A percentile compares a stretch with the other conserved stretches of the same genome.
These are phyloP conservation scores for Eurystomus gularis DNA, from an alignment of 2,113 vertebrate genomes.

Conservation along the genomic window DNA sequence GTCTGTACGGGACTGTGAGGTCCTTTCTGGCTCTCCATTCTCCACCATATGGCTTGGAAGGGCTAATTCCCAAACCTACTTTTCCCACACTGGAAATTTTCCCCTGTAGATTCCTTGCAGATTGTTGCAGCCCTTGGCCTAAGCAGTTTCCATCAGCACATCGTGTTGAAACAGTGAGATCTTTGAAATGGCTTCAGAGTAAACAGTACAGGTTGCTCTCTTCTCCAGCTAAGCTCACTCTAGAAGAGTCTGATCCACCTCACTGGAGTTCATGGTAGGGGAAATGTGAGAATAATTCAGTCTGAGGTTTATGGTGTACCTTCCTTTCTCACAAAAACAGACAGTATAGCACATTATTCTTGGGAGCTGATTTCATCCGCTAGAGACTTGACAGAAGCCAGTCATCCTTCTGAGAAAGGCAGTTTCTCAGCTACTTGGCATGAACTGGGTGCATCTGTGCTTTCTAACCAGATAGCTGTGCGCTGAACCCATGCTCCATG, in stretches of 20 bases:
- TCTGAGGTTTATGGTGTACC: not conserved
- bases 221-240: not conserved
- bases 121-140: not conserved
- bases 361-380: not conserved
- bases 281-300: not conserved
- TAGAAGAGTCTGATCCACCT: not conserved
- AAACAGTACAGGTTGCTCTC: rapidly evolving
- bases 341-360: not conserved
- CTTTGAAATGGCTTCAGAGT: not conserved
- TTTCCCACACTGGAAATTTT: not conserved
- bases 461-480: not conserved
- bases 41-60: not conserved
- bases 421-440: not conserved
- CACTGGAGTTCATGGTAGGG: not conserved
- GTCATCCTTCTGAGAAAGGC: not conserved
- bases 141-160: not conserved
- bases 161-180: not conserved
- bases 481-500: not conserved
- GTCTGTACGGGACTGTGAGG: not conserved
- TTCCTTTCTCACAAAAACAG: not conserved
- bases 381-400: not conserved
- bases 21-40: not conserved
- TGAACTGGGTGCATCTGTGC: not conserved
- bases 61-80: not conserved
- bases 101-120: not conserved